phyloP scores from a whole-genome alignment of 2,113 vertebrate species.

The Isurus oxyrinchus region DNA sequence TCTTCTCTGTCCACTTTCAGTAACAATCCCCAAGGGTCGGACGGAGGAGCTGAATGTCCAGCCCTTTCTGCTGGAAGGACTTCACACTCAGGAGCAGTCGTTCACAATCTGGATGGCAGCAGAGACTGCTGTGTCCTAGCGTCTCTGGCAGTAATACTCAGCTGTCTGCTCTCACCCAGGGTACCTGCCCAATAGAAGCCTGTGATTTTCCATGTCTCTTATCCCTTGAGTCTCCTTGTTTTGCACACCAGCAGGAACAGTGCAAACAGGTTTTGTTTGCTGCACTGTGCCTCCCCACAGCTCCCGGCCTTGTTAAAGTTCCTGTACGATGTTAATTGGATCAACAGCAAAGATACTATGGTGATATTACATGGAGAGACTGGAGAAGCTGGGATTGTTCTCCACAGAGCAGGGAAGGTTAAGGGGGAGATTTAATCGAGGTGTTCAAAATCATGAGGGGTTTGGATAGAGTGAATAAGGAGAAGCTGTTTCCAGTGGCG shows the following conservation, averaged over 20 bases:
- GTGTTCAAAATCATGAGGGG: not conserved
- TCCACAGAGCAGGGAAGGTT: not conserved
- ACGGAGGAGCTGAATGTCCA: not conserved
- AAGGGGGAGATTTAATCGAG: not conserved
- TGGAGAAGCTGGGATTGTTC: not conserved
- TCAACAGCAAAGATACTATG: not conserved
- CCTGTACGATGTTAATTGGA: not conserved
- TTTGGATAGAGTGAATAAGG: too few relatives aligned
- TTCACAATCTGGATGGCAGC: not conserved
- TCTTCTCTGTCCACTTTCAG: not conserved
- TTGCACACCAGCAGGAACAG: too few relatives aligned
- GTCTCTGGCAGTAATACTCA: not conserved
- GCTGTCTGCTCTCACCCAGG: too few relatives aligned
- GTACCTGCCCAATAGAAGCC: not conserved
- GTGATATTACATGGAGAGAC: not conserved
- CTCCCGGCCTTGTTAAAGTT: not conserved
- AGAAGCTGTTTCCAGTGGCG: not conserved
- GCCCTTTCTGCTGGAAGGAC: not conserved
- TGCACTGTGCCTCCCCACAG: not conserved
- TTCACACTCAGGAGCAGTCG: not conserved
- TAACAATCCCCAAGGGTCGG: not conserved
- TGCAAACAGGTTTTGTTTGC: not conserved
- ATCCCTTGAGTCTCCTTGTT: not conserved
- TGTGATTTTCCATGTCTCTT: not conserved
- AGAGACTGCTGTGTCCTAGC: not conserved